Evolutionary conservation across 2,888 invertebrate genomes (phyloP), one percentile per base, ranked within the genome.

Genomic region (Leptura quadrifasciata): DNA sequence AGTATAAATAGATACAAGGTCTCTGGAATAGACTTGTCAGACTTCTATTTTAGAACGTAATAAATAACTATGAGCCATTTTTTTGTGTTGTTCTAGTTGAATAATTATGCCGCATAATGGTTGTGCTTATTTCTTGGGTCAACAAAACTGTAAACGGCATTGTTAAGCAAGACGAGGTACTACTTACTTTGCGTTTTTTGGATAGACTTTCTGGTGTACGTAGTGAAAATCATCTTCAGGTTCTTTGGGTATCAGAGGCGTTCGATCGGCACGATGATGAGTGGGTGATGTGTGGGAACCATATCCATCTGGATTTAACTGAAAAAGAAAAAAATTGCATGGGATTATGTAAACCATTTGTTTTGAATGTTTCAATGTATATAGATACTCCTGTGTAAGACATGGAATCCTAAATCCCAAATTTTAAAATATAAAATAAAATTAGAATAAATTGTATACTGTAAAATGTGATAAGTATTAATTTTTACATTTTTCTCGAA

Each of bases 291-390:
- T 96, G 89, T 96, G 96, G 68, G 94, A 94, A 64, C 94, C 94
- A 90, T 95, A 96, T 84, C 96, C 96, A 91, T 96, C 96, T 84
- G 95, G 93, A 91, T 96, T 95, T 89, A 96, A 93, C 96, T 96
- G 90, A 58, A 90, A 90, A 76, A 61, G 67, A 71, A 60, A 71
- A 72, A 12, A 17, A 75, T 12, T 10, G 18, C 31, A 65, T 35
- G 20, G 20, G 58, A 57, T 63, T n/a, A n/a, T n/a, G n/a, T n/a
- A n/a, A n/a, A n/a, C n/a, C n/a, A n/a, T n/a, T n/a, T n/a, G n/a
- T n/a, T n/a, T n/a, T n/a, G n/a, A n/a, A n/a, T n/a, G n/a, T n/a
- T n/a, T n/a, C n/a, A n/a, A n/a, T n/a, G n/a, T n/a, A n/a, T n/a
- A n/a, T n/a, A n/a, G n/a, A n/a, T n/a, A n/a, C n/a, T n/a, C n/a